Base-by-base conservation (phyloP, 2,888 invertebrate genomes). In the Neoscelio sp. region DNA sequence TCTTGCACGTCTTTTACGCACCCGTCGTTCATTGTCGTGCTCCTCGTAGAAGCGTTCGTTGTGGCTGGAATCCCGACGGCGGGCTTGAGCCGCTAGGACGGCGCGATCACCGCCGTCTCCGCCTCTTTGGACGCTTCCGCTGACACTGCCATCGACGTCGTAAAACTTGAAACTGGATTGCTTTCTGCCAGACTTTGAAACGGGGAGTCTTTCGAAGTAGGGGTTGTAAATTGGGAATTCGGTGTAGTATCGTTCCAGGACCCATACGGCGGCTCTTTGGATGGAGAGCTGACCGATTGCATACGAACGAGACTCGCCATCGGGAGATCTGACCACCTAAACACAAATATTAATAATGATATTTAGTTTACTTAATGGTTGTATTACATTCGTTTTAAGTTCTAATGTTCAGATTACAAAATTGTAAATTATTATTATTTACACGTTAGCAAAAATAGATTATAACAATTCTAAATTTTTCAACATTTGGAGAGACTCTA, bases 1-100 rank as follows among this genome's bases (percentile, higher is more conserved):
- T n/a, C 99, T 92, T 2, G 99, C 98, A 71, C 95, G 93, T 0
- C 99, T 92, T 90, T 99, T 99, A 86, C 96, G 94, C 67, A 99
- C 98, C 67, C 98, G 92, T 2, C 98, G 92, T 88, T 98, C 98
- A 85, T 98, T 97, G 91, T 99, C 99, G 87, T 98, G 96, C 91
- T 99, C 99, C 90, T 99, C 99, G 91, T 99, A 98, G 91, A 99
- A 98, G 28, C 98, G 93, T 91, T 99, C 99, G 91, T 99, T 99
- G 92, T 99, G 99, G 80, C 97, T 96, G 0, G 98, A 96, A 83
- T 97, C 96, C 83, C 98, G 94, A 20, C 98, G 93, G 10, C 98
- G 93, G 0, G 96, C 95, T 84, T 95, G 95, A 1, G 96, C 95
- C 13, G 89, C 86, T n/a, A 89, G 77, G 2, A 89, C 85, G 2